phyloP scores from a whole-genome alignment of 1,140 invertebrate species.

The Drosophila athabasca region DNA sequence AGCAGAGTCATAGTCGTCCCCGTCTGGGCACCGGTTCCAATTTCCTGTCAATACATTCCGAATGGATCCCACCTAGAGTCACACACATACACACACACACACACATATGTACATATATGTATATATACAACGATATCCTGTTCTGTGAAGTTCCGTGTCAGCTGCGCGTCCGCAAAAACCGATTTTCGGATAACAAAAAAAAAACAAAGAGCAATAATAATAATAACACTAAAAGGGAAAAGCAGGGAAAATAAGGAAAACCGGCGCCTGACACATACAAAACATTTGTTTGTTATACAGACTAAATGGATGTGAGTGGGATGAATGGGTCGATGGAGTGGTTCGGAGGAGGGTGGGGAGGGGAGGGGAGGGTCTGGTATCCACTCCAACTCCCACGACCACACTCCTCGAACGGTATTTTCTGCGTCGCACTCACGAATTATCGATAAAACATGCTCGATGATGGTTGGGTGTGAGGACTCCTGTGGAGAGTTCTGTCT shows the following conservation, averaged over 20 bases:
- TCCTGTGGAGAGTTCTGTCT: conserved; percentile 27
- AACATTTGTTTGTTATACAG: conserved; percentile 61
- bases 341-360: no score
- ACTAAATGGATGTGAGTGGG: conserved; percentile 30
- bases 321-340: conserved; percentile 18
- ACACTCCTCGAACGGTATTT: conserved; percentile 11
- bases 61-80: conserved; percentile 32
- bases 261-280: conserved; percentile 65
- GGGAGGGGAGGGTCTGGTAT: not conserved
- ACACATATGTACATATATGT: not conserved
- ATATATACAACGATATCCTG: not conserved
- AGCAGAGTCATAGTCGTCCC: not conserved
- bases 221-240: conserved; percentile 40
- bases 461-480: not conserved
- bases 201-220: conserved; percentile 52
- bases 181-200: conserved; percentile 75
- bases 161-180: conserved; percentile 68
- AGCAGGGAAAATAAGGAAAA: conserved; percentile 42
- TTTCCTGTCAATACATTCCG: conserved; percentile 73
- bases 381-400: not conserved
- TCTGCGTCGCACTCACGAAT: conserved; percentile 57
- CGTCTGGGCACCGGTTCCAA: conserved; percentile 58
- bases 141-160: conserved; percentile 57
- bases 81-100: conserved; percentile 3
- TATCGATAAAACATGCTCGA: conserved; percentile 74